phyloP scores from a whole-genome alignment of 2,113 vertebrate species.

The Recurvirostra avosetta region DNA sequence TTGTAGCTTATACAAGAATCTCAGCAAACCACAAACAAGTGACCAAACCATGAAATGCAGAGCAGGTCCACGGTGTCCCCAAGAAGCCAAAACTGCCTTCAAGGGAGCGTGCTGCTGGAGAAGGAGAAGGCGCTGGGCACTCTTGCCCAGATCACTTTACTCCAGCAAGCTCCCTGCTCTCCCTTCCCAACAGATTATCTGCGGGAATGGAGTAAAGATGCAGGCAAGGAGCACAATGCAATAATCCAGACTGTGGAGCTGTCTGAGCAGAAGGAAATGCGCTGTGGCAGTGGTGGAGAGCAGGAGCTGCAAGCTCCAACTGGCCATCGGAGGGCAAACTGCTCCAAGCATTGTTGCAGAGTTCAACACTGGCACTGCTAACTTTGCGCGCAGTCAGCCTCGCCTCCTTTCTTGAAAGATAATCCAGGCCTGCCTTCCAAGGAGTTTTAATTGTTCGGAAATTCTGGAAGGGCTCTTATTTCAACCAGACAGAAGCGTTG shows the following conservation, averaged over 20 bases:
- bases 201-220: accelerated
- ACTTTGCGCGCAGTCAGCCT: background rate
- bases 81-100: background rate
- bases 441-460: background rate
- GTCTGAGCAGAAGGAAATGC: background rate
- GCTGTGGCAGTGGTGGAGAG: background rate
- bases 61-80: background rate
- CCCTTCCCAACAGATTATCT: background rate
- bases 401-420: background rate
- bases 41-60: background rate
- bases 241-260: background rate
- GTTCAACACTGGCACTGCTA: background rate
- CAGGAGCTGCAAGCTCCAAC: slow-evolving; percentile 2
- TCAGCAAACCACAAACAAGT: background rate
- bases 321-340: slow-evolving; percentile 63
- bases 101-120: background rate
- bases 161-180: background rate
- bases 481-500: background rate
- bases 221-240: background rate
- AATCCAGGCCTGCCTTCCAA: slow-evolving; percentile 17
- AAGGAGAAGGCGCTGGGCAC: background rate
- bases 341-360: slow-evolving; percentile 18
- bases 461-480: slow-evolving; percentile 5
- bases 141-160: accelerated
- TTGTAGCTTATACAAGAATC: background rate